Percentiles rank a stretch among this genome's conserved stretches.
These are phyloP conservation scores for Xenopus laevis DNA, from an alignment of 2,113 vertebrate species.

Conservation along the genomic window DNA sequence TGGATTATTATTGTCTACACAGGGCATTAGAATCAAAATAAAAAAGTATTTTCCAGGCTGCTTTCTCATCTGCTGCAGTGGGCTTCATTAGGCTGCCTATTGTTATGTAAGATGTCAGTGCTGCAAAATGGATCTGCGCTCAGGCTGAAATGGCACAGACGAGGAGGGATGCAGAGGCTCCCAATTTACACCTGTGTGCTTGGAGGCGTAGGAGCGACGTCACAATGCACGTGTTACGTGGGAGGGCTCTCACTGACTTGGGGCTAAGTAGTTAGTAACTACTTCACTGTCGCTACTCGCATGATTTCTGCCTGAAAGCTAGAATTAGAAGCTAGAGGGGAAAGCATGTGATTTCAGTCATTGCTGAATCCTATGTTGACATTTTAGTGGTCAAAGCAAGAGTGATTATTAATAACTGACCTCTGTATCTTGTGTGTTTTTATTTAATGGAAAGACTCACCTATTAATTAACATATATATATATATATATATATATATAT, in stretches of 20 bases:
- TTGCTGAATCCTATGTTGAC: no score
- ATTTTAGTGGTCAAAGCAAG: no score
- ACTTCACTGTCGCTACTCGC: background rate
- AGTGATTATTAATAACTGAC: no score
- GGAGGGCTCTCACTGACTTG: background rate
- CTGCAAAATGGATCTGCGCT: background rate
- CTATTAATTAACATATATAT: background rate
- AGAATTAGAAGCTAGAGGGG: no score
- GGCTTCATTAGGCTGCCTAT: background rate
- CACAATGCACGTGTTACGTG: conserved; percentile 6
- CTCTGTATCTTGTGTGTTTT: no score
- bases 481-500: no score
- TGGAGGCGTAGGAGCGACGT: background rate
- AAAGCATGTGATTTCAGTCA: no score
- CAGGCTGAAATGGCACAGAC: background rate
- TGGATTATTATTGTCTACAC: background rate
- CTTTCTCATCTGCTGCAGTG: background rate
- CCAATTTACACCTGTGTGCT: conserved; percentile 20
- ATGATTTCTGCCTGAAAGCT: background rate
- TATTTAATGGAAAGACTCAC: no score
- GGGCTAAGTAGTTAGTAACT: background rate
- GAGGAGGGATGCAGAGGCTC: conserved; percentile 7
- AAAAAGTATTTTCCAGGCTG: background rate
- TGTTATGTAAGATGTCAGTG: conserved; percentile 20
- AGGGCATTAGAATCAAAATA: background rate